Evolutionary conservation across 1,140 invertebrate genomes (phyloP).

Genomic region (Caenorhabditis tropicalis): DNA sequence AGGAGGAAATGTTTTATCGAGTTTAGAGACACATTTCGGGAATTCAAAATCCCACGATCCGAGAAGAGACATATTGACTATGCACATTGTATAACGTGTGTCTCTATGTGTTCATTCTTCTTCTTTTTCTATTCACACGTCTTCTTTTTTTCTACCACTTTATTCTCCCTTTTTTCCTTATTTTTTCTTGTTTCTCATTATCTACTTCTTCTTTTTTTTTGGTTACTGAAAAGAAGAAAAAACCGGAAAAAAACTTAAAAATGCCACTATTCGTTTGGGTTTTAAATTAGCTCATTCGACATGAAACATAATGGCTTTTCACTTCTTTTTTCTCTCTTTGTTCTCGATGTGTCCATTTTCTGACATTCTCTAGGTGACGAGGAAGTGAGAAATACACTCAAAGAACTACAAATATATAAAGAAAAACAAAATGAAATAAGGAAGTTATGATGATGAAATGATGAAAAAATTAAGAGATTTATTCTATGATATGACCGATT

Average conservation of each 20-base stretch:
- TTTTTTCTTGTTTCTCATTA: constrained; percentile 28
- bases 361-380: not conserved
- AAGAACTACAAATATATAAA: not conserved
- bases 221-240: not conserved
- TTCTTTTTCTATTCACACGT: constrained; percentile 1
- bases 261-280: not conserved
- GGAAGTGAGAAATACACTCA: not conserved
- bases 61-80: not conserved
- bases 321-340: not conserved
- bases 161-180: not conserved
- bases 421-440: too few relatives aligned
- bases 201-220: not conserved
- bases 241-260: constrained; percentile 5
- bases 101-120: not conserved
- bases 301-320: constrained; percentile 30
- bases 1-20: not conserved
- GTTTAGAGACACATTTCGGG: not conserved
- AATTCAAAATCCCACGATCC: not conserved
- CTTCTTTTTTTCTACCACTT: not conserved
- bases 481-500: not conserved
- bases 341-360: not conserved
- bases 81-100: constrained; percentile 1
- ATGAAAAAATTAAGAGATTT: not conserved
- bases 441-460: not conserved
- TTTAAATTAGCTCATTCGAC: constrained; percentile 28